phyloP scores from a whole-genome alignment of 1,140 invertebrate genomes.

The Eriocheir sinensis region DNA sequence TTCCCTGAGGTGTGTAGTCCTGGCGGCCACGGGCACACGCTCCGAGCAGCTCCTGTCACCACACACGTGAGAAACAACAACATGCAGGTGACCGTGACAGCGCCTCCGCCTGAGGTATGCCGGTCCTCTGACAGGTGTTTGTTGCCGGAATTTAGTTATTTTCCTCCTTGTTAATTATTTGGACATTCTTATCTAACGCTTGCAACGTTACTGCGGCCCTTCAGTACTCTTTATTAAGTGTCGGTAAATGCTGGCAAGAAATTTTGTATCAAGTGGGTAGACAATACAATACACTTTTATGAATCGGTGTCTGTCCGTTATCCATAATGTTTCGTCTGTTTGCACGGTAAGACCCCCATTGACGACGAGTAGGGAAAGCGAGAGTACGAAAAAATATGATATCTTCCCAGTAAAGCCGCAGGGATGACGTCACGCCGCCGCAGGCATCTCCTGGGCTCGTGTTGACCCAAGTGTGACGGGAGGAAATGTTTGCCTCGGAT shows the following conservation, averaged over 20 bases:
- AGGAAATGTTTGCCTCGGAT: background rate
- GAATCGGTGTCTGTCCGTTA: background rate
- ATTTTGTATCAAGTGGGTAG: background rate
- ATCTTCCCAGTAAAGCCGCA: background rate
- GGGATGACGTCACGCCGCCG: background rate
- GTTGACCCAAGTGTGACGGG: background rate
- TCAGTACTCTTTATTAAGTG: no score
- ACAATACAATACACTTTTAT: background rate
- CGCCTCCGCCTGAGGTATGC: background rate
- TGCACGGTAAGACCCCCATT: background rate
- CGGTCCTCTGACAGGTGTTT: background rate
- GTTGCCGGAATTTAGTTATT: background rate
- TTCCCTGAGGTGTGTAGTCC: background rate
- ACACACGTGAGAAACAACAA: background rate
- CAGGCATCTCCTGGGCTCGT: background rate
- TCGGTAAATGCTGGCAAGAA: no score
- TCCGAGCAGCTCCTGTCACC: background rate
- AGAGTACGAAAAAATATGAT: constrained; percentile 10
- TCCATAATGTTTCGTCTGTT: background rate
- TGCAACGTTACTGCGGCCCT: no score
- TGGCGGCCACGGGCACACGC: background rate
- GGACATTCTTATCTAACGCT: no score
- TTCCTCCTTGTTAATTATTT: background rate
- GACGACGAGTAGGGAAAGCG: no score
- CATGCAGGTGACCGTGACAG: background rate